These are phyloP conservation scores for Leucoma salicis DNA, from an alignment of 2,888 invertebrate species.

Conservation along the genomic window DNA sequence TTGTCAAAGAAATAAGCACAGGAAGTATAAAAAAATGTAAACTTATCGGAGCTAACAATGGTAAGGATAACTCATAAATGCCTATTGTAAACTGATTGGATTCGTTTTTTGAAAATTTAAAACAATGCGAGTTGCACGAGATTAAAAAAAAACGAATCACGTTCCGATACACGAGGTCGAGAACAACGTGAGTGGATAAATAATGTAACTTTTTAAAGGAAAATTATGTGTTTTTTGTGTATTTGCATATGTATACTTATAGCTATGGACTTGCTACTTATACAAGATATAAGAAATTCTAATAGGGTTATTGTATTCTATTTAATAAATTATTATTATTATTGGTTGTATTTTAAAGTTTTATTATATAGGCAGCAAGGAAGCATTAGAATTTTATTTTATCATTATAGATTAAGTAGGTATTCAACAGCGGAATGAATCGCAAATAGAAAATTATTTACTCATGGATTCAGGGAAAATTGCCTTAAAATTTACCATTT, in stretches of 20 bases:
- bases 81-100: slow-evolving; percentile 60
- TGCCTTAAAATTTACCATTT: too few relatives aligned
- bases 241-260: slow-evolving; percentile 45
- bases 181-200: slow-evolving; percentile 49
- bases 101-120: slow-evolving; percentile 53
- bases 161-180: slow-evolving; percentile 52
- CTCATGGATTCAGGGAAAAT: too few relatives aligned
- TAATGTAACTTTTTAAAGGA: slow-evolving; percentile 44
- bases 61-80: slow-evolving; percentile 57
- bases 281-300: slow-evolving; percentile 40
- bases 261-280: slow-evolving; percentile 3
- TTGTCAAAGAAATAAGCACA: slow-evolving; percentile 49
- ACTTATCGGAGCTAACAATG: slow-evolving; percentile 67
- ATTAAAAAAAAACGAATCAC: slow-evolving; percentile 58
- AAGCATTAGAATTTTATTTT: too few relatives aligned
- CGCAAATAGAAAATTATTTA: too few relatives aligned
- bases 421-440: too few relatives aligned
- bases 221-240: slow-evolving; percentile 44
- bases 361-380: too few relatives aligned
- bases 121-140: slow-evolving; percentile 46
- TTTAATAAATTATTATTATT: neutral
- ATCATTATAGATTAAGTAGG: too few relatives aligned
- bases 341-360: too few relatives aligned
- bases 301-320: slow-evolving; percentile 23
- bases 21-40: slow-evolving; percentile 62